A percentile compares a stretch with the other conserved stretches of the same genome.
phyloP scores from a whole-genome alignment of 2,113 vertebrate species.

The Calyptomena viridis region DNA sequence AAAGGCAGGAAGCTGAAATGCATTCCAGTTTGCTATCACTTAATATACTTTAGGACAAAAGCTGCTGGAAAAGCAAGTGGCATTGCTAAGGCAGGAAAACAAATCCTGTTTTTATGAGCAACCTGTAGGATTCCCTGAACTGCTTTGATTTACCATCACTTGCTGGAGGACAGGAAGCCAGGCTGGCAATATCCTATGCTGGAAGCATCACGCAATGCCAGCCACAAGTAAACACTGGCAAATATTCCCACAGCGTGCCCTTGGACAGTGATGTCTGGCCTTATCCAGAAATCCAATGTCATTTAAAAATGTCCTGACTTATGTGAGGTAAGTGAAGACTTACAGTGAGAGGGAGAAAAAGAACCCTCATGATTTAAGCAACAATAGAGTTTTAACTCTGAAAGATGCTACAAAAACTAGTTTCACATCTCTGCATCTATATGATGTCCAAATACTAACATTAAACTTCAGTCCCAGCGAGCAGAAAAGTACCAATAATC shows the following conservation, averaged over 20 bases:
- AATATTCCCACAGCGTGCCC: neutral
- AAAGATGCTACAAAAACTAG: neutral
- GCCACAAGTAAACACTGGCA: neutral
- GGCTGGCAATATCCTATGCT: neutral
- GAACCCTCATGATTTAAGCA: neutral
- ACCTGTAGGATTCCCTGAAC: constrained; percentile 58
- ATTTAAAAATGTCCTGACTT: neutral
- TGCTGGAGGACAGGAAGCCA: constrained; percentile 20
- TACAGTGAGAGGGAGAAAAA: neutral
- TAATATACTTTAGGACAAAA: neutral
- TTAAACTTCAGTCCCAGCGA: neutral
- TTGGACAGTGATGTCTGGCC: neutral
- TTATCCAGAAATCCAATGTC: neutral
- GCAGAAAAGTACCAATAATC: neutral
- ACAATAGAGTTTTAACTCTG: neutral
- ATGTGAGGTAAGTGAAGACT: neutral
- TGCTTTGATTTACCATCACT: neutral
- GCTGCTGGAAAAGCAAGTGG: neutral
- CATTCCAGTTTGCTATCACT: neutral
- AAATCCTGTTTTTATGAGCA: neutral
- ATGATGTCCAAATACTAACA: neutral
- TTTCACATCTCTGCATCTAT: neutral
- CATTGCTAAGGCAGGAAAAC: neutral
- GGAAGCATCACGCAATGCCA: neutral
- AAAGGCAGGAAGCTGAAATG: neutral